Percentiles rank a stretch among this genome's conserved stretches.
Evolutionary conservation across 2,888 invertebrate genomes (phyloP).

Genomic region (Epicampocera succincta): DNA sequence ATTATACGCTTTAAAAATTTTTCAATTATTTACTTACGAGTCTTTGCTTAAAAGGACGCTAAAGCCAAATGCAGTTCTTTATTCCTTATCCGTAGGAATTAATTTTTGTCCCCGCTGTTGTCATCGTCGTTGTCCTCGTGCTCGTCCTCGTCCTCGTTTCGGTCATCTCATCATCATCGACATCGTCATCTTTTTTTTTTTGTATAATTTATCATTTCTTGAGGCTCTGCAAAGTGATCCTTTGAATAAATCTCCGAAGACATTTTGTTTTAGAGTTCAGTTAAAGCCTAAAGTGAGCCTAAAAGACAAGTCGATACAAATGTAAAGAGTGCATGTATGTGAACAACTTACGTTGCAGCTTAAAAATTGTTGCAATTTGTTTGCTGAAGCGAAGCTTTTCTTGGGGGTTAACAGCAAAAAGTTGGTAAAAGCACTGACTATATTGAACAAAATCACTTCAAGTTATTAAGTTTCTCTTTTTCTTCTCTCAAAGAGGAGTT

Average conservation of each 20-base stretch:
- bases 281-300: constrained; percentile 5
- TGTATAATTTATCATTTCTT: constrained; percentile 44
- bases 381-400: too few species aligned
- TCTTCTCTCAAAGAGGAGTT: too few species aligned
- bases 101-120: constrained; percentile 5
- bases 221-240: constrained; percentile 25
- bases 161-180: not conserved
- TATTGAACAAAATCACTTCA: too few species aligned
- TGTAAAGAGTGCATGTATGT: too few species aligned
- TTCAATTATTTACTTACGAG: constrained; percentile 57
- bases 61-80: constrained; percentile 30
- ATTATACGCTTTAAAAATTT: constrained; percentile 48
- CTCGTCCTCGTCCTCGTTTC: too few species aligned
- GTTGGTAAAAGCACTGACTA: too few species aligned
- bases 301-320: not conserved
- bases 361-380: too few species aligned
- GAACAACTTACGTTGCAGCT: constrained; percentile 15
- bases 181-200: not conserved
- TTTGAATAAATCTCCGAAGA: constrained; percentile 25
- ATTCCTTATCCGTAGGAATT: constrained; percentile 1
- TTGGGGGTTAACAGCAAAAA: too few species aligned
- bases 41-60: not conserved
- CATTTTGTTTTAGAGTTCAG: constrained; percentile 28
- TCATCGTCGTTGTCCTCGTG: constrained; percentile 22
- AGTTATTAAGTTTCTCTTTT: too few species aligned